Evolutionary conservation across 2,113 vertebrate genomes (phyloP), one percentile per base, ranked within the genome.

Genomic region (Rhineura floridana): DNA sequence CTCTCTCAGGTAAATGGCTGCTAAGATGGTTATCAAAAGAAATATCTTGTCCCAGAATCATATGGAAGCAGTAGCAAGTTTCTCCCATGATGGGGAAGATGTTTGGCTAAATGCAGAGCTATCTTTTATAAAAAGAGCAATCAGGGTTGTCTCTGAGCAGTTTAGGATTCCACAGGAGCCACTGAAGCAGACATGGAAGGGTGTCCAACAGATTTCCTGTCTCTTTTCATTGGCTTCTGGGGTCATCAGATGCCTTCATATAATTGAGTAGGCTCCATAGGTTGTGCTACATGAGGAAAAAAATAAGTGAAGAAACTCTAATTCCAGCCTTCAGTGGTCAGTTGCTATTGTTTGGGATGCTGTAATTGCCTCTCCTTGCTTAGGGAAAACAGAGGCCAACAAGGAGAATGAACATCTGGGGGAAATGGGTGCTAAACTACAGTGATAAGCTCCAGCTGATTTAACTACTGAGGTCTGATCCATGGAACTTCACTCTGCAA

Each of bases 341-440:
- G 63, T 59, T 89, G 82, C 90, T 62, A 13, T 7, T 89, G 13
- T 88, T 85, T 87, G 6, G 86, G 79, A 93, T 75, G 87, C 21
- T 82, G 90, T n/a, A n/a, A n/a, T n/a, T n/a, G n/a, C n/a, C n/a
- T n/a, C n/a, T 28, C 91, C 44, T 48, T 90, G n/a, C 81, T 77
- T 19, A 19, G 21, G 55, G 55, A 59, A 59, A 59, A 59, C n/a
- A n/a, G n/a, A n/a, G n/a, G n/a, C n/a, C n/a, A n/a, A 59, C 21
- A 59, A 59, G 55, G 55, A 59, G 55, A 59, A 59, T n/a, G 55
- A 59, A 48, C n/a, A 39, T 83, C 36, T 91, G 87, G 86, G 89
- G 55, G 76, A 92, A 93, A 88, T 73, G 79, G 50, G 93, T 2
- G 0, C 86, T 94, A 92, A 92, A 91, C 55, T 59, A 59, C 55